Evolutionary conservation across 2,113 vertebrate genomes (phyloP).

Genomic region (Chaenocephalus aceratus): DNA sequence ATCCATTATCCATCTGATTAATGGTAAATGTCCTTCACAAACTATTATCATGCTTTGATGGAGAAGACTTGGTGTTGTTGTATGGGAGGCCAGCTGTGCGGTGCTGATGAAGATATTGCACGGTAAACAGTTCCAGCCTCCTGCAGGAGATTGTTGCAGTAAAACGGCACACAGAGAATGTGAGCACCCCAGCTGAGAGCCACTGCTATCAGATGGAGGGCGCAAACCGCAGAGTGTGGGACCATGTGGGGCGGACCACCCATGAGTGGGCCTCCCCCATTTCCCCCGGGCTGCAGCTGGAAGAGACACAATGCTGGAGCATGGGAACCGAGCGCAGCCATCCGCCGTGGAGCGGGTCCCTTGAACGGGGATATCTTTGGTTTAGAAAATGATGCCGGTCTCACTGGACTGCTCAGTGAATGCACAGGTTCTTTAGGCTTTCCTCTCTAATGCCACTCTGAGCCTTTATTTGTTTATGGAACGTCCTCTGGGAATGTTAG

Average conservation of each 20-base stretch:
- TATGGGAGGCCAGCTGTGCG: slow-evolving; percentile 40
- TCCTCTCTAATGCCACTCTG: slow-evolving; percentile 15
- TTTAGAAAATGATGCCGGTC: slow-evolving; percentile 45
- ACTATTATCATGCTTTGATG: slow-evolving; percentile 29
- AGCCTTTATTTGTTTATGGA: slow-evolving; percentile 53
- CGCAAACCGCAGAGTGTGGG: slow-evolving; percentile 81
- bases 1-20: slow-evolving; percentile 39
- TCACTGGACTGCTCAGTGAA: slow-evolving; percentile 36
- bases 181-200: slow-evolving; percentile 76
- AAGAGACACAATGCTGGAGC: slow-evolving; percentile 74
- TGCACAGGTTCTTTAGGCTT: slow-evolving; percentile 19
- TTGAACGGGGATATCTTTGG: slow-evolving; percentile 59
- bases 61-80: not conserved
- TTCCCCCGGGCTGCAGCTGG: slow-evolving; percentile 71
- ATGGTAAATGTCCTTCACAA: slow-evolving; percentile 18
- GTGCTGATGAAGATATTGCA: slow-evolving; percentile 47
- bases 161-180: slow-evolving; percentile 70
- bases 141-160: slow-evolving; percentile 57
- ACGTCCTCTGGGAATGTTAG: slow-evolving; percentile 40
- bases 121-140: slow-evolving; percentile 68
- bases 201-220: slow-evolving; percentile 82
- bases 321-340: slow-evolving; percentile 74
- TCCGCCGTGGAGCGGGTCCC: slow-evolving; percentile 48
- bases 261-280: slow-evolving; percentile 68
- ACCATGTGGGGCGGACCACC: slow-evolving; percentile 85